Base-by-base conservation (phyloP, 1,140 invertebrate species). In the Caenorhabditis latens region DNA sequence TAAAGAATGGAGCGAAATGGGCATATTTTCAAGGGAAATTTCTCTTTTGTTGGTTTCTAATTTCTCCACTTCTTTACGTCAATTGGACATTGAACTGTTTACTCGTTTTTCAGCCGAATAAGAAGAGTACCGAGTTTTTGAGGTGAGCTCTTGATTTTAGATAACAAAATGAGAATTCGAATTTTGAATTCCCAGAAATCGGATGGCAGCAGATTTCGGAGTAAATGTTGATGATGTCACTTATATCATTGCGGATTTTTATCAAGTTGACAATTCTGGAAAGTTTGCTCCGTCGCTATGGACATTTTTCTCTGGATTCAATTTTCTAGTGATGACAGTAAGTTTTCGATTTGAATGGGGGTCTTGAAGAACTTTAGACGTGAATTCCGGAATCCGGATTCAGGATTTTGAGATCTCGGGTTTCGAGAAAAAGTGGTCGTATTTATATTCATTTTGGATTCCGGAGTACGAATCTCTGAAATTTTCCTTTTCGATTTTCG, bases 41-140 rank as follows among this genome's bases (percentile, higher is more conserved):
- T 65, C 11, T n/a, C 9, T 65, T 32, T 16, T 32, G 24, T 16
- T 65, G 61, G 61, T 65, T 65, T 40, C 61, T 65, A 40, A 65
- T 65, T 16, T 65, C 61, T 40, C 61, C 61, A 11, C 32, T 65
- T 19, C 61, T 65, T 11, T 65, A 65, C 32, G 32, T 65, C 61
- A 65, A 65, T 65, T 65, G 61, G 61, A 65, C 61, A 40, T 40
- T 65, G n/a, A 65, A 32, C n/a, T 65, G 61, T 65, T 40, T 65
- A 40, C 32, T 65, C 11, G 61, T n/a, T 8, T 65, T 65, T 40
- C 61, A 40, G 61, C 61, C 61, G 11, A 65, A 65, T 16, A 11
- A 40, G n/a, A 65, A 42, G 11, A 65, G 24, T 65, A 65, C 61
- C 11, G 61, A 65, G 32, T 65, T 65, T 65, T 16, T 65, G 16